Percentiles rank a stretch among this genome's conserved stretches.
These are phyloP conservation scores for Phyllotreta cruciferae DNA, from an alignment of 2,888 invertebrate species.

Conservation along the genomic window DNA sequence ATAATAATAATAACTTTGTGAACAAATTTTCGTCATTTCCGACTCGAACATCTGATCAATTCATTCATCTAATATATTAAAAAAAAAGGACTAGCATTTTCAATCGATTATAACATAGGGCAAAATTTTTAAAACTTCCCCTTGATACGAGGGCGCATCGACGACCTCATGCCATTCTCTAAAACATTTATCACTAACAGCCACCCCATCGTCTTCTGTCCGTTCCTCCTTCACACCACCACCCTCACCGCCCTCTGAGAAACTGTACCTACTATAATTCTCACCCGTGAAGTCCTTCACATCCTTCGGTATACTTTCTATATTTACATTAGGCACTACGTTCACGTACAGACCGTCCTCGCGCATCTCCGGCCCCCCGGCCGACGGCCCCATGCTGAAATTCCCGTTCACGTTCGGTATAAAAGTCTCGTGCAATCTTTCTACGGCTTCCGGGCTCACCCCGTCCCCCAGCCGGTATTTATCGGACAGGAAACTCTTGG, in stretches of 20 bases:
- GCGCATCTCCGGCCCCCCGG: slow-evolving; percentile 38
- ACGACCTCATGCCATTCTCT: slow-evolving; percentile 92
- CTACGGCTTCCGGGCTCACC: slow-evolving; percentile 61
- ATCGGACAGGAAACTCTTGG: slow-evolving; percentile 61
- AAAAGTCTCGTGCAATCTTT: slow-evolving; percentile 59
- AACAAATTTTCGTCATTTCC: too few relatives aligned
- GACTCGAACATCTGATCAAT: slow-evolving; percentile 4
- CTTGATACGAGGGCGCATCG: slow-evolving; percentile 75
- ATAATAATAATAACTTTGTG: too few relatives aligned
- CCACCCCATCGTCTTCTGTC: slow-evolving; percentile 41
- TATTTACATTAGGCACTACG: slow-evolving; percentile 61
- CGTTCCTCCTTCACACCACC: slow-evolving; percentile 40
- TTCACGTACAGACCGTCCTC: slow-evolving; percentile 54
- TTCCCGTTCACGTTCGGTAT: slow-evolving; percentile 57
- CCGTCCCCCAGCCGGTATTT: slow-evolving; percentile 62
- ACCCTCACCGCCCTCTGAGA: slow-evolving; percentile 50
- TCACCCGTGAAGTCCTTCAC: slow-evolving; percentile 53
- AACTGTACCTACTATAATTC: slow-evolving; percentile 58
- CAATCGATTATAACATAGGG: slow-evolving; percentile 97
- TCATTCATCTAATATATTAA: slow-evolving; percentile 24
- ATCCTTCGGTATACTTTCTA: slow-evolving; percentile 53
- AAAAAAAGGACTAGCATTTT: slow-evolving; percentile 49
- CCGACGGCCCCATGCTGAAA: slow-evolving; percentile 44
- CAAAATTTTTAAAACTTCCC: slow-evolving; percentile 86
- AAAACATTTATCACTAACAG: slow-evolving; percentile 63